Percentiles rank a stretch among this genome's conserved stretches.
Evolutionary conservation across 2,113 vertebrate genomes (phyloP).

Genomic region (Platichthys stellatus): DNA sequence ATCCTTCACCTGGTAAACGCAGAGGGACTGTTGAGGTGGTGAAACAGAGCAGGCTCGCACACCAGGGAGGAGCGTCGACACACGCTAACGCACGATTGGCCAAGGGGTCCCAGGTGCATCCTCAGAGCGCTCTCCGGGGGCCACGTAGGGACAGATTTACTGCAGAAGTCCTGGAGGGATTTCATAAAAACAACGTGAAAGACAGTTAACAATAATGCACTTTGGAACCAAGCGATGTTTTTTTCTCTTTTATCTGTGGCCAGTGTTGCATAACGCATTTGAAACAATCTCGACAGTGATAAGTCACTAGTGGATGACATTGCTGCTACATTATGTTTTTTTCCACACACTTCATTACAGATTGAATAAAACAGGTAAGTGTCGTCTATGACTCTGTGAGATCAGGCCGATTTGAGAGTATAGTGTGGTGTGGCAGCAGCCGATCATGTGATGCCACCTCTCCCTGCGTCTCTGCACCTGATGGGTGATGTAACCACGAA

Average conservation of each 20-base stretch:
- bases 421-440: not conserved
- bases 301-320: not conserved
- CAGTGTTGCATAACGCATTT: not conserved
- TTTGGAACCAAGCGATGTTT: not conserved
- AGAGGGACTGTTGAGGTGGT: slow-evolving; percentile 72
- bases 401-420: not conserved
- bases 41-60: slow-evolving; percentile 78
- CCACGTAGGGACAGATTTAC: slow-evolving; percentile 64
- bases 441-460: not conserved
- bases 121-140: slow-evolving; percentile 66
- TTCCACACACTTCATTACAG: too few species aligned
- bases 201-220: not conserved
- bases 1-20: slow-evolving; percentile 71
- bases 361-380: too few species aligned
- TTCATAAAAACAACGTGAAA: slow-evolving; percentile 3
- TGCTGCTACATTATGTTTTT: too few species aligned
- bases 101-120: slow-evolving; percentile 68
- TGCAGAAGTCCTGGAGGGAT: slow-evolving; percentile 73
- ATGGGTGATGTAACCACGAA: slow-evolving; percentile 74
- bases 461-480: slow-evolving; percentile 64
- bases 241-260: not conserved
- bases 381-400: not conserved
- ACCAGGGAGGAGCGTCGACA: slow-evolving; percentile 68
- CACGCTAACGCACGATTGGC: slow-evolving; percentile 72
- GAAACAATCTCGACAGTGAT: not conserved